phyloP scores from a whole-genome alignment of 92 coral and sea anemone species.

The Virgularia gustaviana region DNA sequence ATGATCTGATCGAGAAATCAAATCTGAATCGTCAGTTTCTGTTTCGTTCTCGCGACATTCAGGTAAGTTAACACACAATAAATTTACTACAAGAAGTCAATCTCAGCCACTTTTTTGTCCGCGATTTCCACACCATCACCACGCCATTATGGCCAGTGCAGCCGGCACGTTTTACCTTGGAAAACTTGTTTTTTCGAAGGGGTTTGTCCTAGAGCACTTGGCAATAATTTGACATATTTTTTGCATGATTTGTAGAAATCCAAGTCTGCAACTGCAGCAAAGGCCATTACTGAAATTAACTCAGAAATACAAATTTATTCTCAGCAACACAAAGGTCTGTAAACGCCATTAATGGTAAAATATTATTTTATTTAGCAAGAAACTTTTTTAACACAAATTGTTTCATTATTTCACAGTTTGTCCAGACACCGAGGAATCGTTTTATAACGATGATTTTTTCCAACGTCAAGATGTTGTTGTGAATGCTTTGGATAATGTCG shows the following conservation, averaged over 20 bases:
- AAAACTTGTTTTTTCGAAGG: too few species aligned
- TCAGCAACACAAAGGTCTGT: slow-evolving; percentile 72
- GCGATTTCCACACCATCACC: too few species aligned
- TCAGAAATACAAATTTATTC: slow-evolving; percentile 69
- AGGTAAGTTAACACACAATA: slow-evolving; percentile 49
- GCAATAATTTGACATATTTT: background rate
- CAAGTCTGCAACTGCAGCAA: slow-evolving; percentile 80
- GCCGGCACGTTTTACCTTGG: too few species aligned
- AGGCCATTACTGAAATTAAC: slow-evolving; percentile 69
- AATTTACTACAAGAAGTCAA: background rate
- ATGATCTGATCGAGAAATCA: slow-evolving; percentile 87
- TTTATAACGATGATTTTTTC: slow-evolving; percentile 76
- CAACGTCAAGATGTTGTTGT: slow-evolving; percentile 74
- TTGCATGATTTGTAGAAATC: slow-evolving; percentile 62
- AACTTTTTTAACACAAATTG: background rate
- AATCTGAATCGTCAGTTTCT: slow-evolving; percentile 93
- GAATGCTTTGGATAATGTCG: slow-evolving; percentile 92
- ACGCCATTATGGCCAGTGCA: too few species aligned
- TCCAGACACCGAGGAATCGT: slow-evolving; percentile 79
- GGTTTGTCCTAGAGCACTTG: background rate
- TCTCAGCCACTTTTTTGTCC: too few species aligned
- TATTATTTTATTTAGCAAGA: background rate
- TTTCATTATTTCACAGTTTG: background rate
- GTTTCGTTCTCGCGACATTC: slow-evolving; percentile 83
- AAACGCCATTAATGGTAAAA: too few species aligned